phyloP scores from a whole-genome alignment of 2,888 invertebrate genomes.

The Kuschelorhynchus macadamiae region DNA sequence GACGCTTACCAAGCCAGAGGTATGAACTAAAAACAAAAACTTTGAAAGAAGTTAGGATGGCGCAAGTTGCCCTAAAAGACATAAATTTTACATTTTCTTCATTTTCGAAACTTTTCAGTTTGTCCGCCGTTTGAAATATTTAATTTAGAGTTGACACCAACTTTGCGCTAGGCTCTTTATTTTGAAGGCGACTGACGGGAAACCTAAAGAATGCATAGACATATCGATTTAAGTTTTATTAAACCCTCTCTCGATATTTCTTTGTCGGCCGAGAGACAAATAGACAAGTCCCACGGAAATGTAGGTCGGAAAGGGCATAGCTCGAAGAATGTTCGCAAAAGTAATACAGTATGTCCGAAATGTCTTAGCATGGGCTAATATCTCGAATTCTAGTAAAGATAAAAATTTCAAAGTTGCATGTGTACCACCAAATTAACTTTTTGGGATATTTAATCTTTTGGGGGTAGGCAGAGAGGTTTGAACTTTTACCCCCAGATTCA shows the following conservation, averaged over 20 bases:
- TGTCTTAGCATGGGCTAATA: too few relatives aligned
- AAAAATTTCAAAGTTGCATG: too few relatives aligned
- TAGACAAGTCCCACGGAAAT: slow-evolving; percentile 37
- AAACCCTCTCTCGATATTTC: slow-evolving; percentile 47
- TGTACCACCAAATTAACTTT: too few relatives aligned
- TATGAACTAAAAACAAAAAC: slow-evolving; percentile 42
- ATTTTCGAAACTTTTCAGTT: slow-evolving; percentile 56
- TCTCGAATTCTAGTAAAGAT: too few relatives aligned
- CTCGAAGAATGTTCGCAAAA: slow-evolving; percentile 16
- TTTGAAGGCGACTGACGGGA: slow-evolving; percentile 50
- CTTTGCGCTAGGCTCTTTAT: slow-evolving; percentile 52
- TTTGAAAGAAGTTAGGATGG: slow-evolving; percentile 45
- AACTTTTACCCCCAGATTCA: too few relatives aligned
- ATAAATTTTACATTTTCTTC: slow-evolving; percentile 54
- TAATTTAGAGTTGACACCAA: slow-evolving; percentile 56
- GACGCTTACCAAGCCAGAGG: slow-evolving; percentile 29
- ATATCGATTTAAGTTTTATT: slow-evolving; percentile 54
- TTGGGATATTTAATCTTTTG: too few relatives aligned
- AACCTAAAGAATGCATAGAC: slow-evolving; percentile 53
- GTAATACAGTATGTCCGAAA: neutral
- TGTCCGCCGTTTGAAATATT: slow-evolving; percentile 52
- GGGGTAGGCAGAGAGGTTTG: too few relatives aligned
- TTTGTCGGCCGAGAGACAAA: slow-evolving; percentile 43
- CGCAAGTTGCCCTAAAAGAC: slow-evolving; percentile 49
- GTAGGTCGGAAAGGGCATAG: slow-evolving; percentile 29